A percentile compares a stretch with the other conserved stretches of the same genome.
Conservation (phyloP, 2,797 vertebrate genomes). For the Buphagus erythrorhynchus region DNA sequence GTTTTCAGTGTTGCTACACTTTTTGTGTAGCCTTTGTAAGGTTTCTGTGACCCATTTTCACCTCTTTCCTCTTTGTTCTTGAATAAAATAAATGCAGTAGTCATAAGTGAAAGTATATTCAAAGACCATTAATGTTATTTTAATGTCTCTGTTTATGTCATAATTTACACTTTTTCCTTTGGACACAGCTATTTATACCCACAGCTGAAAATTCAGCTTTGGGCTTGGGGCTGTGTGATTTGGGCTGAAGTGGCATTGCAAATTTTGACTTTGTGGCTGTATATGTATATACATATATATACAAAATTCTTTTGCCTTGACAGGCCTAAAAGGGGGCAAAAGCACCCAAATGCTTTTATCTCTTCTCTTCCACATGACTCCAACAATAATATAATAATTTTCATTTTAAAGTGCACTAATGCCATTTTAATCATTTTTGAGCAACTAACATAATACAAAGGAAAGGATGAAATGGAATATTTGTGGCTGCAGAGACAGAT, state of each 20-base stretch:
- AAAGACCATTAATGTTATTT: not conserved
- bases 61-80: not conserved
- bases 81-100: not conserved
- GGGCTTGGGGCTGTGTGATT: not conserved
- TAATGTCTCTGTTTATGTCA: not conserved
- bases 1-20: not conserved
- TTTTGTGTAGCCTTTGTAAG: not conserved
- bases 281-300: not conserved
- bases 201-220: not conserved
- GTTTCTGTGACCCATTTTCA: not conserved
- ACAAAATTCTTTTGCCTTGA: not conserved
- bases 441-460: slow-evolving; percentile 9
- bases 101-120: not conserved
- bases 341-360: not conserved
- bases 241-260: not conserved
- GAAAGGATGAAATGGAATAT: slow-evolving; percentile 52
- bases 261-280: not conserved
- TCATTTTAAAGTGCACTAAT: slow-evolving; percentile 39
- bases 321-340: not conserved
- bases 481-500: slow-evolving; percentile 61
- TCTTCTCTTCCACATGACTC: slow-evolving; percentile 7
- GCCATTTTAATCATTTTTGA: slow-evolving; percentile 51
- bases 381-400: slow-evolving; percentile 35
- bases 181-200: not conserved
- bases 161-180: not conserved